Conservation (phyloP, 2,888 invertebrate genomes). For the Drosophila nr. perissopoda region DNA sequence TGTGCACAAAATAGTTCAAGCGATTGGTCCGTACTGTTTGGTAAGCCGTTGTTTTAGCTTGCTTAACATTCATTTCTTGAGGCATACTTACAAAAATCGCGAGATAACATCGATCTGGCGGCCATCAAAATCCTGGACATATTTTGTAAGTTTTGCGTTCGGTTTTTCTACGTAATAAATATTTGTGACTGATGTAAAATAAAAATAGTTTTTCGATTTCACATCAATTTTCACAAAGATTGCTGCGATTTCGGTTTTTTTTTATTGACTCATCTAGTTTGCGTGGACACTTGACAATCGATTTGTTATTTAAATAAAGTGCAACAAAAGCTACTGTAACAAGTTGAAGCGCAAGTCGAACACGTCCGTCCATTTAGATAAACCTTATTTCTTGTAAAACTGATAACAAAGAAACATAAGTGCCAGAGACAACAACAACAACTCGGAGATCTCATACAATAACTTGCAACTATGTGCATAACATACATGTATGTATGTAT, state of each 20-base stretch:
- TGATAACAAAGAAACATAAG: constrained; percentile 51
- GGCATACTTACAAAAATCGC: constrained; percentile 48
- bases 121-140: constrained; percentile 57
- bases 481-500: background rate
- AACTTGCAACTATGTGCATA: constrained; percentile 23
- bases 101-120: constrained; percentile 20
- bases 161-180: constrained; percentile 21
- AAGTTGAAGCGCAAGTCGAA: background rate
- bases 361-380: constrained; percentile 1
- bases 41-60: background rate
- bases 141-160: constrained; percentile 13
- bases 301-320: background rate
- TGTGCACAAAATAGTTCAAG: constrained; percentile 13
- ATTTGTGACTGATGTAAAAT: constrained; percentile 34
- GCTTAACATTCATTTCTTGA: background rate
- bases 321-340: background rate
- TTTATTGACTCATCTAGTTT: background rate
- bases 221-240: constrained; percentile 23
- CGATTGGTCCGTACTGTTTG: constrained; percentile 24
- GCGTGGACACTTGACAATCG: background rate
- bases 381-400: constrained; percentile 18
- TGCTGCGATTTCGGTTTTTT: constrained; percentile 31
- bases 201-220: constrained; percentile 17
- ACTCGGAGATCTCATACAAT: background rate
- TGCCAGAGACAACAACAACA: constrained; percentile 6